Evolutionary conservation across 2,113 vertebrate species (phyloP).

Genomic region (Mustela nigripes): DNA sequence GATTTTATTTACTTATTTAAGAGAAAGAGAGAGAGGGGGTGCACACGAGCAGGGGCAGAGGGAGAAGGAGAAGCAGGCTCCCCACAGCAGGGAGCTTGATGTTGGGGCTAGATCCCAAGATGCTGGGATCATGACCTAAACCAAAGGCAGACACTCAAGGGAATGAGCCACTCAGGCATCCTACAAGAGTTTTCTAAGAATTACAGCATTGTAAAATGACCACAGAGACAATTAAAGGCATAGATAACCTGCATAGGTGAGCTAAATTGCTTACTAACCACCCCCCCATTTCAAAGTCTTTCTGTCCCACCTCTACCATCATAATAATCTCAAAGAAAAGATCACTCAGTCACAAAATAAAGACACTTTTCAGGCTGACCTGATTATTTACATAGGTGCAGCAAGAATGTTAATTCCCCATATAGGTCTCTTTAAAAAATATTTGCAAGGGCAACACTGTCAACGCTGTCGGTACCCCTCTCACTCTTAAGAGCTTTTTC

Average conservation of each 20-base stretch:
- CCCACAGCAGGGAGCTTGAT: no score
- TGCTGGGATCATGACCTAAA: no score
- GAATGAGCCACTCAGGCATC: no score
- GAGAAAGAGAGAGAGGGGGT: no score
- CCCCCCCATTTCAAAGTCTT: background rate
- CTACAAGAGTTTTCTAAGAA: background rate
- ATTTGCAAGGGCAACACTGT: no score
- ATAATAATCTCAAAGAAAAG: background rate
- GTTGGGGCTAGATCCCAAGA: no score
- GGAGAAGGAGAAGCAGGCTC: no score
- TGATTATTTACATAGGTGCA: background rate
- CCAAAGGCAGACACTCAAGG: no score
- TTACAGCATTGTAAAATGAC: background rate
- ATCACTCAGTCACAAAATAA: background rate
- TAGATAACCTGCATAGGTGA: background rate
- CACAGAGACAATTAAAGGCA: slow-evolving; percentile 23
- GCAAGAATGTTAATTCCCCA: background rate
- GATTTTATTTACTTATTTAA: no score
- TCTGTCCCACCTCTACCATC: background rate
- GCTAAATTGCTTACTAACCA: background rate
- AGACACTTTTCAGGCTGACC: background rate
- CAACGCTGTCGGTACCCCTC: no score
- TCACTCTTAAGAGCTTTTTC: no score
- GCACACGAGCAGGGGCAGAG: no score
- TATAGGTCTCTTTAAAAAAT: background rate